phyloP scores from a whole-genome alignment of 2,113 vertebrate genomes.

The Pampusana beccarii region DNA sequence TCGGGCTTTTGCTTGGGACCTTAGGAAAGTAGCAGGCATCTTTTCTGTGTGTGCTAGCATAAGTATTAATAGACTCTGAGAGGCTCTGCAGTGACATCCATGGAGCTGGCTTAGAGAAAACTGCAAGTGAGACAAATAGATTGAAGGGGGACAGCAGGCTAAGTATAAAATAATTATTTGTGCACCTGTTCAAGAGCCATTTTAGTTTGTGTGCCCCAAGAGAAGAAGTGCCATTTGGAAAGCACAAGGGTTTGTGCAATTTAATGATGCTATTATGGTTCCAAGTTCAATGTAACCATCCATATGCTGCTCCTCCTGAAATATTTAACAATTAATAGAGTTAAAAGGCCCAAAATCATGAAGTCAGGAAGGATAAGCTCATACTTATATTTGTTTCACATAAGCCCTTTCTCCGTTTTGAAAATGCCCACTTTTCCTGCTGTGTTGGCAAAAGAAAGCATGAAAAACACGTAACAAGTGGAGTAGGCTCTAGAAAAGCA shows the following conservation, averaged over 20 bases:
- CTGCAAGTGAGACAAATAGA: neutral
- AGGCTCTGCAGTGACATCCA: neutral
- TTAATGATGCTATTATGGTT: neutral
- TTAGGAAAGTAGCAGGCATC: neutral
- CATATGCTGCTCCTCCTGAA: conserved; percentile 23
- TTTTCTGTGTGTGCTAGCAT: neutral
- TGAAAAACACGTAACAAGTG: neutral
- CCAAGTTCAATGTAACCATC: neutral
- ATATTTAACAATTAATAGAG: conserved; percentile 47
- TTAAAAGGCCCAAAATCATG: neutral
- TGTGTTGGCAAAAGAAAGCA: neutral
- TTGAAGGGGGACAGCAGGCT: neutral
- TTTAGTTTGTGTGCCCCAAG: conserved; percentile 13
- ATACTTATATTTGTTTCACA: neutral
- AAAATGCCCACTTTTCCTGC: neutral
- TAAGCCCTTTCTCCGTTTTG: neutral
- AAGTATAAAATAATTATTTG: conserved; percentile 31
- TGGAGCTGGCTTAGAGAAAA: neutral
- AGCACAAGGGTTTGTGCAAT: neutral
- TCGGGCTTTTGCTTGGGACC: neutral
- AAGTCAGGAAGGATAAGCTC: neutral
- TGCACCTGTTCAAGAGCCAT: conserved; percentile 22
- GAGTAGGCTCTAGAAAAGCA: neutral
- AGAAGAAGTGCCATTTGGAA: conserved; percentile 19
- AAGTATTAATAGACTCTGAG: neutral